Percentiles rank a stretch among this genome's conserved stretches.
Conservation (phyloP, 2,797 vertebrate genomes). For the Delichon dasypus region DNA sequence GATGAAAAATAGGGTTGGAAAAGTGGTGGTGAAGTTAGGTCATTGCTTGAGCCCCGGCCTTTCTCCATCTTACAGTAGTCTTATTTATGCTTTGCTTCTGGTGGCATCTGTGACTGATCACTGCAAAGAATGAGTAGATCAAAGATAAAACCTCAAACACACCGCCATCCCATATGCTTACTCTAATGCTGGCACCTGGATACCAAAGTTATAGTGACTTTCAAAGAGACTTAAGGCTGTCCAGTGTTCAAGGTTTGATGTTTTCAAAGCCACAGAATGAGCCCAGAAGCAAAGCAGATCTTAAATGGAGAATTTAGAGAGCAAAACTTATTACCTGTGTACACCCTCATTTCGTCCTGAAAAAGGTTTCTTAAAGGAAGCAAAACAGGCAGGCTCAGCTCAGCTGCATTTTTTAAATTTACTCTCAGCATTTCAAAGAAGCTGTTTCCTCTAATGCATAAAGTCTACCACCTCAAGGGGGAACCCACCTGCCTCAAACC, state of each 20-base stretch:
- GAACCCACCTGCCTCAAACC: not conserved
- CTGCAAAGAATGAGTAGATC: not conserved
- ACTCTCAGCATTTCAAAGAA: not conserved
- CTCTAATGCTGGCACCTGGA: not conserved
- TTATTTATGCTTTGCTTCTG: not conserved
- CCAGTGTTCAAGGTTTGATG: not conserved
- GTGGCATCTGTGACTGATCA: not conserved
- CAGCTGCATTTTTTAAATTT: not conserved
- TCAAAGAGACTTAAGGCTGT: not conserved
- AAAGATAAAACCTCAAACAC: not conserved
- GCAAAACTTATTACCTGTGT: not conserved
- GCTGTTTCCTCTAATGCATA: not conserved
- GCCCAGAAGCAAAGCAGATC: not conserved
- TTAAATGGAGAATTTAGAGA: not conserved
- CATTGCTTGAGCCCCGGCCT: not conserved
- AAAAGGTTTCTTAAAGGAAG: not conserved
- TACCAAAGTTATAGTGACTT: not conserved
- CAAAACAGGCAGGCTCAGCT: not conserved
- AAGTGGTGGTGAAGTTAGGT: not conserved
- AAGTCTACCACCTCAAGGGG: not conserved
- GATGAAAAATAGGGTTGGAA: not conserved
- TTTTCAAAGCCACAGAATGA: not conserved
- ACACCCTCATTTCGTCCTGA: not conserved
- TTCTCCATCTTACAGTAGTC: not conserved
- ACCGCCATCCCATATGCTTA: fast-evolving